A percentile compares a stretch with the other conserved stretches of the same genome.
These are phyloP conservation scores for Drosophila guanche DNA, from an alignment of 1,140 invertebrate species.

Conservation along the genomic window DNA sequence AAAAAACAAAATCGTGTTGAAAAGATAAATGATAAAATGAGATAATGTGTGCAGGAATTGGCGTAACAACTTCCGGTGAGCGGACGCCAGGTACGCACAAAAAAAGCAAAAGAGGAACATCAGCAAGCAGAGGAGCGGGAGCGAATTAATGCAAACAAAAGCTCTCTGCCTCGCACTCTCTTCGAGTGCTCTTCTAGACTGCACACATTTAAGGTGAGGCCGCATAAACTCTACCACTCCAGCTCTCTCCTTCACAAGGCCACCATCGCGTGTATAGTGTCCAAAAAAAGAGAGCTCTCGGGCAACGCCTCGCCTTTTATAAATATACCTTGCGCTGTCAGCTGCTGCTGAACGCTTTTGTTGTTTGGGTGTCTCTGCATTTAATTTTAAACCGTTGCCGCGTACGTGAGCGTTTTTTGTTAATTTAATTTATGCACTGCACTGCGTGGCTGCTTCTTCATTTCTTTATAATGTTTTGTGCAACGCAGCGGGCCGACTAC, in stretches of 20 bases:
- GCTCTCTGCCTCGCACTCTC: not conserved
- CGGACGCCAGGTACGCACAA: slow-evolving; percentile 30
- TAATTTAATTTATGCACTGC: slow-evolving; percentile 36
- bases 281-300: too few species aligned
- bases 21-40: slow-evolving; percentile 55
- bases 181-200: too few species aligned
- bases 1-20: slow-evolving; percentile 1
- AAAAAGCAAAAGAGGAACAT: too few species aligned
- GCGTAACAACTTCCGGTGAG: slow-evolving; percentile 70
- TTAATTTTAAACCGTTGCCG: slow-evolving; percentile 64
- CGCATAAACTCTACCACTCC: not conserved
- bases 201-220: too few species aligned
- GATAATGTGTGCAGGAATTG: slow-evolving; percentile 46
- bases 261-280: too few species aligned
- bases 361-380: slow-evolving; percentile 19
- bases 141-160: not conserved
- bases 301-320: too few species aligned
- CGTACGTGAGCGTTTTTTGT: slow-evolving; percentile 60
- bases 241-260: too few species aligned
- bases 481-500: slow-evolving; percentile 41
- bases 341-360: slow-evolving; percentile 17
- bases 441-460: slow-evolving; percentile 45
- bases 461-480: slow-evolving; percentile 71
- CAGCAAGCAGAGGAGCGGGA: not conserved
- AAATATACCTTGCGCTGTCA: too few species aligned